These are phyloP conservation scores for Saguinus imperator DNA, from an alignment of 2,113 vertebrate genomes.

Conservation along the genomic window DNA sequence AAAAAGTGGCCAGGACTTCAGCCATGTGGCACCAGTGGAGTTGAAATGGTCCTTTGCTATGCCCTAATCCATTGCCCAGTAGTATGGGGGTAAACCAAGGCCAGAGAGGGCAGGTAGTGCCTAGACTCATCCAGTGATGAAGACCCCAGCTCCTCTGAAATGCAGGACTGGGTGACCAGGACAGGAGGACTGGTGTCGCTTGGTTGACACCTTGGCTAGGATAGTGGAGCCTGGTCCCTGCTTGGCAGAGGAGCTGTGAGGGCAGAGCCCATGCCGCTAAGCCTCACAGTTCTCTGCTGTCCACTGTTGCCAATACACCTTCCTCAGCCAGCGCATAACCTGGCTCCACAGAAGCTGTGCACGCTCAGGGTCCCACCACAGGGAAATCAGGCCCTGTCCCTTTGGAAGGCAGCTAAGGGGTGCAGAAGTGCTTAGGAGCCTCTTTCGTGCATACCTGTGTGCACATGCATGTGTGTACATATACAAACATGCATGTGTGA, in stretches of 20 bases:
- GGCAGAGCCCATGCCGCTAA: no score
- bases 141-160: no score
- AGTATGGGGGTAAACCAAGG: neutral
- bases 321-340: neutral
- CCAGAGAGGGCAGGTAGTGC: neutral
- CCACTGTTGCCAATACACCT: neutral
- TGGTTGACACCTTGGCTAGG: neutral
- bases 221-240: neutral
- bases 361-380: neutral
- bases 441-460: neutral
- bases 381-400: neutral
- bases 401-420: neutral
- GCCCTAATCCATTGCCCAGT: fast-evolving
- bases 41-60: neutral
- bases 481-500: no score
- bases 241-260: neutral
- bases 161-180: neutral
- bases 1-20: neutral
- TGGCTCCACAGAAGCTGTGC: neutral
- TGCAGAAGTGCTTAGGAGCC: neutral
- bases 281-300: neutral
- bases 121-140: no score
- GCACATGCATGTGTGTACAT: neutral
- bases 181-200: neutral
- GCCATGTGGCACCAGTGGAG: fast-evolving